Evolutionary conservation across 2,113 vertebrate genomes (phyloP).

Genomic region (Charina bottae): DNA sequence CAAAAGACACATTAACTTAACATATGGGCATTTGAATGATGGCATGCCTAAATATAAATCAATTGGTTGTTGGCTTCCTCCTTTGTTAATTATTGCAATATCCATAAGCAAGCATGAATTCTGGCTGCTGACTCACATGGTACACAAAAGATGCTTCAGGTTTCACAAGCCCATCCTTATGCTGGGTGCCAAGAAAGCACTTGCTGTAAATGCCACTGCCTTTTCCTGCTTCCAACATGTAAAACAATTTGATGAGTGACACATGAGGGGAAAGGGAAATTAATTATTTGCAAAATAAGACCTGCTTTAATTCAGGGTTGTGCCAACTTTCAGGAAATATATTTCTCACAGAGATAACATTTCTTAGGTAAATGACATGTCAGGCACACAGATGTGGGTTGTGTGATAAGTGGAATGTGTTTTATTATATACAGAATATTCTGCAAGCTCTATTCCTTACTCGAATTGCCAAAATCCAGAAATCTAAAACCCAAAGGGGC

Average conservation of each 20-base stretch:
- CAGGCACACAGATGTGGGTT: too few relatives aligned
- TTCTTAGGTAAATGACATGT: conserved; percentile 15
- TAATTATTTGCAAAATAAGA: conserved; percentile 43
- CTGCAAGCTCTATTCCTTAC: neutral
- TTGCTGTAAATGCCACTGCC: conserved; percentile 40
- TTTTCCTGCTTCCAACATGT: conserved; percentile 48
- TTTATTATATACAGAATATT: neutral
- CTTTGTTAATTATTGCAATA: conserved; percentile 59
- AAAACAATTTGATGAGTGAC: conserved; percentile 40
- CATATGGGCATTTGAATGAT: neutral
- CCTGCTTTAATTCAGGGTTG: conserved; percentile 22
- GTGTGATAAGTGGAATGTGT: neutral
- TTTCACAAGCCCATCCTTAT: conserved; percentile 61
- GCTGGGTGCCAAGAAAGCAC: conserved; percentile 47
- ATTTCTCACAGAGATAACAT: conserved; percentile 35
- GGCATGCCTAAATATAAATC: conserved; percentile 34
- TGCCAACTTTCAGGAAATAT: conserved; percentile 18
- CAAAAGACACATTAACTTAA: neutral
- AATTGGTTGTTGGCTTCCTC: conserved; percentile 48
- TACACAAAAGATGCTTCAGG: conserved; percentile 57
- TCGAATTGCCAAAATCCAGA: neutral
- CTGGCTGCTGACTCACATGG: conserved; percentile 42
- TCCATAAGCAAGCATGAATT: conserved; percentile 55
- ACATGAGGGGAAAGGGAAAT: conserved; percentile 22
- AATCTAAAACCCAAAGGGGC: neutral